These are phyloP conservation scores for Agrotis segetum DNA, from an alignment of 2,888 invertebrate genomes.

Conservation along the genomic window DNA sequence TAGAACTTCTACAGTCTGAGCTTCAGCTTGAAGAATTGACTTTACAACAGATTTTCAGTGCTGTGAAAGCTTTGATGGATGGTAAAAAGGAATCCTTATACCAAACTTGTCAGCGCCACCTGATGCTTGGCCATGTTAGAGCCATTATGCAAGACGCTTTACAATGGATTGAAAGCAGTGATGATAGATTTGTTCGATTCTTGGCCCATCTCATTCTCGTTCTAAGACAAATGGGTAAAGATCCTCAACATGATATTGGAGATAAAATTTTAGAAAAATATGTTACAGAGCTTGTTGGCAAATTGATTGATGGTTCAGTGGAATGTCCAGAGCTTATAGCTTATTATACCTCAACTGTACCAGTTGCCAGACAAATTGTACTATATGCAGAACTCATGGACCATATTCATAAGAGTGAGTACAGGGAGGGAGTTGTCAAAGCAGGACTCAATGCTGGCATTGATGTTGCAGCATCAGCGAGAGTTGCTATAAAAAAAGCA, in stretches of 20 bases:
- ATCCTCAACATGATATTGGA: constrained; percentile 93
- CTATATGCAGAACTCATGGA: constrained; percentile 94
- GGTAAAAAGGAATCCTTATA: constrained; percentile 92
- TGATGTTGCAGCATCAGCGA: constrained; percentile 96
- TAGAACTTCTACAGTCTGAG: constrained; percentile 84
- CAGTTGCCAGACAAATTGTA: constrained; percentile 86
- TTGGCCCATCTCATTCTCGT: constrained; percentile 96
- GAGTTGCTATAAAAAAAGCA: constrained; percentile 95
- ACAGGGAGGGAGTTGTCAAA: constrained; percentile 92
- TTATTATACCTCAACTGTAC: constrained; percentile 95
- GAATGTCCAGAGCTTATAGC: constrained; percentile 95
- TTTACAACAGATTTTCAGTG: constrained; percentile 84
- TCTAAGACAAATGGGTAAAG: constrained; percentile 94
- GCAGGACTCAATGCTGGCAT: constrained; percentile 94
- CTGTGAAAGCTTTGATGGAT: constrained; percentile 86
- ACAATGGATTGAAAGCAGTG: constrained; percentile 91
- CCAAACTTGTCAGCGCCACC: constrained; percentile 95
- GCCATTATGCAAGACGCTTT: constrained; percentile 94
- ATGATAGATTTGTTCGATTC: constrained; percentile 93
- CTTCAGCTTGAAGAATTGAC: constrained; percentile 82
- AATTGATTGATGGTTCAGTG: constrained; percentile 85
- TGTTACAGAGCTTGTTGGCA: constrained; percentile 93
- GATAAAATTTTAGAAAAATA: constrained; percentile 95
- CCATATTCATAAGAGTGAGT: constrained; percentile 92
- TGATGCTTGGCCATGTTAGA: constrained; percentile 96